Base-by-base conservation (phyloP, 2,797 vertebrate species). In the Botia kubotai region DNA sequence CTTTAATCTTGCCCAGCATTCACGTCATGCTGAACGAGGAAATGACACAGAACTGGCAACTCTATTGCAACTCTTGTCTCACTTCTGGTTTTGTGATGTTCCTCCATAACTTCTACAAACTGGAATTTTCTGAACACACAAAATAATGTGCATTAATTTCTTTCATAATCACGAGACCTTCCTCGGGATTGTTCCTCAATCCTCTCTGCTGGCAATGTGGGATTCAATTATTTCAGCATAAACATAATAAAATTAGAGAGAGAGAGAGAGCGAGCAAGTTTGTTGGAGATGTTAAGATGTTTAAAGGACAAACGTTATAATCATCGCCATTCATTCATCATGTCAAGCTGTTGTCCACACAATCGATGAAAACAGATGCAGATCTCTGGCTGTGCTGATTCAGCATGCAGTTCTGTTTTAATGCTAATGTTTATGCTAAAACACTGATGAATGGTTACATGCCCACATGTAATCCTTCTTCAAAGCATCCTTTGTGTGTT, bases 61-160 rank as follows among this genome's bases (percentile, higher is more conserved):
- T 68, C 21, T 60, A 48, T 29, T 69, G 75, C 75, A 77, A 77
- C 52, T n/a, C n/a, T 11, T 39, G 21, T 69, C 66, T 58, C 65
- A 77, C 66, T 77, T 77, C 75, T 77, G 65, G 66, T 77, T 26
- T 69, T 77, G 11, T 68, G 29, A 10, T 43, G 63, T 39, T 66
- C 17, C 52, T 53, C 63, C n/a, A 10, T 17, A 43, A 66, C 53
- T 33, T 39, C 29, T 66, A 66, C 17, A 11, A 19, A 39, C 62
- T 75, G n/a, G 26, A 23, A 36, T 19, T 69, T 60, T 69, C 75
- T 29, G 14, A 19, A 58, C 53, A 17, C 16, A 23, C 14, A 23
- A 36, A 46, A 60, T 7, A 52, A 3, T 39, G 74, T 48, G 36
- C 52, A 26, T 10, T 68, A 5, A 57, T 36, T 68, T 66, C 21